Evolutionary conservation across 2,797 vertebrate species (phyloP).

Genomic region (Borostomias antarcticus): DNA sequence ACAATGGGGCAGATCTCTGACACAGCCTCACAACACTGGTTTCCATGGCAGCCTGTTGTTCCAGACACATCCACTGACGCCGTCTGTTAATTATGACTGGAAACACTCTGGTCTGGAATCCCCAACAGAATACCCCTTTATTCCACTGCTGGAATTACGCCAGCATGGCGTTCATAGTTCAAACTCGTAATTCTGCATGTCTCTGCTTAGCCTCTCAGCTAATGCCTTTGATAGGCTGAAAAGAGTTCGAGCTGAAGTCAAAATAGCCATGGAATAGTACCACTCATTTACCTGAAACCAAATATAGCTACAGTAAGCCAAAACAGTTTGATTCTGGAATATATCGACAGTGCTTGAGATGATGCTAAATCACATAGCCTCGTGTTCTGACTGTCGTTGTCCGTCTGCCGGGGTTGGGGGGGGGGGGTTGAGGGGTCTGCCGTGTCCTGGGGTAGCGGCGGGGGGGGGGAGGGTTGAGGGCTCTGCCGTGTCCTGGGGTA

Average conservation of each 20-base stretch:
- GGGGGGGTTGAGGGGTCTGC: constrained; percentile 17
- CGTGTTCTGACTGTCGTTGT: neutral
- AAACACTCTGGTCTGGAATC: constrained; percentile 34
- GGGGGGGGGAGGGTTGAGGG: too few species aligned
- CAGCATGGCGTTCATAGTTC: neutral
- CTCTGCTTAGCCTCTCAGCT: constrained; percentile 2
- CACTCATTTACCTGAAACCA: neutral
- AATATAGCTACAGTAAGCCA: neutral
- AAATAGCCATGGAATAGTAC: neutral
- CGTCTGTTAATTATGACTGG: constrained; percentile 48
- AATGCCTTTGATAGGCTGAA: neutral
- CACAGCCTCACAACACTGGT: constrained; percentile 53
- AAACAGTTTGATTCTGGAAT: neutral
- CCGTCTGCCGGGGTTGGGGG: constrained; percentile 9
- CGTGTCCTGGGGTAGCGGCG: constrained; percentile 5
- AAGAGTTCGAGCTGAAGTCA: neutral
- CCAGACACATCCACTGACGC: constrained; percentile 52
- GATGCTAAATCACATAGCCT: neutral
- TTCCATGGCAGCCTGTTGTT: constrained; percentile 61
- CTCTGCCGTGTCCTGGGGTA: too few species aligned
- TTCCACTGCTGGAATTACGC: constrained; percentile 25
- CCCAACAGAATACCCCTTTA: constrained; percentile 42
- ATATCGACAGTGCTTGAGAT: neutral
- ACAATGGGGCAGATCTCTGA: constrained; percentile 62
- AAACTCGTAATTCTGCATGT: neutral